Conservation (phyloP, 1,140 invertebrate species). For the Psilanteris sp. region DNA sequence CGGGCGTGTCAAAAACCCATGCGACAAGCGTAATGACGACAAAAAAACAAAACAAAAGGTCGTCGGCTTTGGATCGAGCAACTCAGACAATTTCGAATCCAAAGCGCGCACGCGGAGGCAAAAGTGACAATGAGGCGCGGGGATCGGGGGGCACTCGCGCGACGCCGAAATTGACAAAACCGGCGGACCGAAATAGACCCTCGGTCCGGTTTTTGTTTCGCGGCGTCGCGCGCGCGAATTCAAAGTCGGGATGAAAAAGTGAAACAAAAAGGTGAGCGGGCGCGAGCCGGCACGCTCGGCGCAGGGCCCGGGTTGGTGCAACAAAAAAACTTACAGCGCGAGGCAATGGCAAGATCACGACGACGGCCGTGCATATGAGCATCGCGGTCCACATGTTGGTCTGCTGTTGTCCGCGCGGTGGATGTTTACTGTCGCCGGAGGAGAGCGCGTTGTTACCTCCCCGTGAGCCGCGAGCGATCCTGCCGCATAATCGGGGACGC, state of each 20-base stretch:
- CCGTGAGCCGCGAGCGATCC: constrained; percentile 66
- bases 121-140: too few relatives aligned
- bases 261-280: too few relatives aligned
- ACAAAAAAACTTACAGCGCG: constrained; percentile 71
- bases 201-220: constrained; percentile 14
- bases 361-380: constrained; percentile 73
- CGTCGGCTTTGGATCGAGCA: too few relatives aligned
- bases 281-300: too few relatives aligned
- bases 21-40: too few relatives aligned
- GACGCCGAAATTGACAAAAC: constrained; percentile 6
- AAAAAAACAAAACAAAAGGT: too few relatives aligned
- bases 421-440: constrained; percentile 71
- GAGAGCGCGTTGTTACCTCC: constrained; percentile 71
- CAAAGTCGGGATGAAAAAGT: too few relatives aligned
- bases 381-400: constrained; percentile 77
- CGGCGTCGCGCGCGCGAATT: background rate
- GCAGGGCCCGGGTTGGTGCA: too few relatives aligned
- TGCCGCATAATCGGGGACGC: constrained; percentile 68
- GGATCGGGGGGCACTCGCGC: too few relatives aligned
- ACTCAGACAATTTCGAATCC: too few relatives aligned
- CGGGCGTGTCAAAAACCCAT: too few relatives aligned
- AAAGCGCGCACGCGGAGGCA: too few relatives aligned
- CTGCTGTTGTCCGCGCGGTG: constrained; percentile 59
- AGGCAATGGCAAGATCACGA: constrained; percentile 72
- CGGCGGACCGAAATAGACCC: constrained; percentile 9